These are phyloP conservation scores for Serripes groenlandicus DNA, from an alignment of 2,888 invertebrate species.

Conservation along the genomic window DNA sequence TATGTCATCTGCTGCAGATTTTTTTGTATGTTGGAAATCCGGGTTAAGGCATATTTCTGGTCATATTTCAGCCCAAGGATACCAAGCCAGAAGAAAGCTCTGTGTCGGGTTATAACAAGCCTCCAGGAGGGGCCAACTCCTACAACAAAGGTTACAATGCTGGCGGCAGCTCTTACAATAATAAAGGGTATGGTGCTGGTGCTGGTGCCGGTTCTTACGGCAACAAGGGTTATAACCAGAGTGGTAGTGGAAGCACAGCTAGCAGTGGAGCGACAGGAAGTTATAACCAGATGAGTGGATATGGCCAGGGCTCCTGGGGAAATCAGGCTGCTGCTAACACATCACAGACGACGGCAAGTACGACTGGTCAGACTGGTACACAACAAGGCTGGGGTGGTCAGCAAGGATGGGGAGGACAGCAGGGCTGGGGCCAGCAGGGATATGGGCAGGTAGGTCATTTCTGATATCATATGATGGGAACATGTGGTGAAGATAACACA, in stretches of 20 bases:
- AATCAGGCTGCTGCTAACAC: constrained; percentile 3
- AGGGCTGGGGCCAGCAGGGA: constrained; percentile 48
- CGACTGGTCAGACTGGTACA: constrained; percentile 41
- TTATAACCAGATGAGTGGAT: constrained; percentile 35
- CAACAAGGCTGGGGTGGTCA: constrained; percentile 59
- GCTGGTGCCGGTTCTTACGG: constrained; percentile 32
- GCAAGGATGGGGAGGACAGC: constrained; percentile 65
- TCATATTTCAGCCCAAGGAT: neutral
- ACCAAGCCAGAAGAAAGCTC: neutral
- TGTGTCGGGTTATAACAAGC: neutral
- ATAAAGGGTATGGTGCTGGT: constrained; percentile 14
- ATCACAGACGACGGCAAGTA: too few species aligned
- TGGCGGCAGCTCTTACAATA: constrained; percentile 14
- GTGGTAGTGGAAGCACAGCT: constrained; percentile 57
- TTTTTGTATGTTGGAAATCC: too few species aligned
- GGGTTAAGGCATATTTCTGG: too few species aligned
- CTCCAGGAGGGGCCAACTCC: neutral
- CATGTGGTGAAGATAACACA: too few species aligned
- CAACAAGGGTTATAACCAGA: constrained; percentile 58
- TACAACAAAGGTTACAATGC: constrained; percentile 23
- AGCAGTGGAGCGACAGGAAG: constrained; percentile 44
- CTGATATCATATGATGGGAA: too few species aligned
- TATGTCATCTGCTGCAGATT: too few species aligned
- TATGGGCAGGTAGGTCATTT: constrained; percentile 64
- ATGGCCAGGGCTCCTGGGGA: constrained; percentile 49